These are phyloP conservation scores for Cinclus mexicanus DNA, from an alignment of 2,113 vertebrate genomes.

Conservation along the genomic window DNA sequence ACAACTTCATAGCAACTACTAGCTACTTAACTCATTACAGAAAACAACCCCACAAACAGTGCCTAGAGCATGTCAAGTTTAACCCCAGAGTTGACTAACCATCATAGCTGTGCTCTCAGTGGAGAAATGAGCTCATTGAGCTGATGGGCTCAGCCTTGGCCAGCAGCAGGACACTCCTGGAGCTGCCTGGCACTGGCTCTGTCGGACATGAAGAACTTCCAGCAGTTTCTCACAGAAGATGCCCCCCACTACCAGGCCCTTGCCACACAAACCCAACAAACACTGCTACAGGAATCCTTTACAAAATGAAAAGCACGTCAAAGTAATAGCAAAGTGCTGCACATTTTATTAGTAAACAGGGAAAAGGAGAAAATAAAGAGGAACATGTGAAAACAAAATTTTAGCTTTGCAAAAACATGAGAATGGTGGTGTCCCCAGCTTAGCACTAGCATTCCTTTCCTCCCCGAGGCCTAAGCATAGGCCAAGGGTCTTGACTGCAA, in stretches of 20 bases:
- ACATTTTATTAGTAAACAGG: background rate
- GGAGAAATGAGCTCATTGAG: background rate
- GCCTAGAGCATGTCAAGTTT: no score
- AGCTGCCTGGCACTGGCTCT: background rate
- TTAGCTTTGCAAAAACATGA: background rate
- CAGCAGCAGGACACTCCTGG: background rate
- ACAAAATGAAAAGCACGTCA: background rate
- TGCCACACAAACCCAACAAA: background rate
- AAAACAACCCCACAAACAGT: no score
- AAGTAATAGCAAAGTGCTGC: background rate
- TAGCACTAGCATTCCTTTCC: background rate
- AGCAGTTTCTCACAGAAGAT: background rate
- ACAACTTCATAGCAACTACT: no score
- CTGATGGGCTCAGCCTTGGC: background rate
- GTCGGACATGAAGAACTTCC: accelerated
- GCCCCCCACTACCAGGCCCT: background rate
- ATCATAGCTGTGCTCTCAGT: background rate
- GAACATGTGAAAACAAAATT: background rate
- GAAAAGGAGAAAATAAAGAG: background rate
- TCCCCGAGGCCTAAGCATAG: background rate
- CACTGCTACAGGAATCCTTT: background rate
- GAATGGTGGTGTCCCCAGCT: background rate
- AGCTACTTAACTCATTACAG: no score
- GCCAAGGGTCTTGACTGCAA: conserved; percentile 11
- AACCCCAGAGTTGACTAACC: background rate